A percentile compares a stretch with the other conserved stretches of the same genome.
Conservation (phyloP, 2,888 invertebrate genomes). For the Busseola fusca region DNA sequence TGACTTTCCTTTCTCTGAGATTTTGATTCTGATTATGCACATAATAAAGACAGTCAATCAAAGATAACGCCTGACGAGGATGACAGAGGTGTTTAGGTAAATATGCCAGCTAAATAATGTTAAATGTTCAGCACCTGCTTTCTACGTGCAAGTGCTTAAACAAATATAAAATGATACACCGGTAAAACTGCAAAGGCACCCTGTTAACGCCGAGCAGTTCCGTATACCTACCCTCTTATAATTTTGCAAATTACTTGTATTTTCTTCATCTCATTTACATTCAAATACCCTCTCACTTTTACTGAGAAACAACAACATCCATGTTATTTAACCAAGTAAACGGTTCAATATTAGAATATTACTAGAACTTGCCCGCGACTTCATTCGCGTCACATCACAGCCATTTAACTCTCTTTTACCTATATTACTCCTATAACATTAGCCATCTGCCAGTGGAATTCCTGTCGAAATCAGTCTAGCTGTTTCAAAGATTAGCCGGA, state of each 20-base stretch:
- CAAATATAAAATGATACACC: neutral
- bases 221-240: neutral
- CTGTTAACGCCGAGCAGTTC: neutral
- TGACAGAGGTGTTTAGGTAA: neutral
- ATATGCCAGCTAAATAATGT: too few species aligned
- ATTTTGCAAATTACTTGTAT: slow-evolving; percentile 15
- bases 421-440: neutral
- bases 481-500: neutral
- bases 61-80: neutral
- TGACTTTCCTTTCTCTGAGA: neutral
- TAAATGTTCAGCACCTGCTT: neutral
- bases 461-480: neutral
- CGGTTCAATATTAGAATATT: neutral
- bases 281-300: slow-evolving; percentile 1
- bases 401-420: neutral
- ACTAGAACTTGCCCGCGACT: slow-evolving; percentile 1
- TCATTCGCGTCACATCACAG: too few species aligned
- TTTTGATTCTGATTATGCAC: neutral
- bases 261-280: neutral
- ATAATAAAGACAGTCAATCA: neutral
- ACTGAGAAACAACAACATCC: neutral
- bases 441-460: neutral
- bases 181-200: neutral
- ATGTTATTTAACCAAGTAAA: slow-evolving; percentile 17
- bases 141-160: neutral